These are phyloP conservation scores for Epicauta chinensis DNA, from an alignment of 1,140 invertebrate species.

Conservation along the genomic window DNA sequence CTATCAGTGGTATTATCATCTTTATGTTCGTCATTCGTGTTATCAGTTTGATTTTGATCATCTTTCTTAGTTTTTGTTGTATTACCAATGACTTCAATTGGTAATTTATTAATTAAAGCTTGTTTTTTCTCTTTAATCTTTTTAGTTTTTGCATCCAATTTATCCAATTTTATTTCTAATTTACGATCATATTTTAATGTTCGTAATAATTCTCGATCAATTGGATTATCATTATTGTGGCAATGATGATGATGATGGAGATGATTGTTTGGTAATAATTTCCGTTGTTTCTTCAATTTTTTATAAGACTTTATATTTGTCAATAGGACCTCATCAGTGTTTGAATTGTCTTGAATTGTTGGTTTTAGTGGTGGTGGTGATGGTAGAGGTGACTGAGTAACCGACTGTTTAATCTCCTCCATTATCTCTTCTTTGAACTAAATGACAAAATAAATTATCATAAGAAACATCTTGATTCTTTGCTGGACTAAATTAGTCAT, in stretches of 20 bases:
- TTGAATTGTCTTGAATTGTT: background rate
- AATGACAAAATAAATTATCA: background rate
- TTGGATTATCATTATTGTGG: background rate
- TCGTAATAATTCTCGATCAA: conserved; percentile 14
- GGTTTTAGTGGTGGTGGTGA: no score
- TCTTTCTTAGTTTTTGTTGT: conserved; percentile 28
- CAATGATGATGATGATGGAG: no score
- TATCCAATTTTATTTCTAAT: conserved; percentile 37
- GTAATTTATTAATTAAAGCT: conserved; percentile 25
- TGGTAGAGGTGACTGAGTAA: no score
- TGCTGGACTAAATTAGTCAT: no score
- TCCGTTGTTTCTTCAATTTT: background rate
- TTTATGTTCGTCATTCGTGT: background rate
- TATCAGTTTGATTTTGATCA: conserved; percentile 15
- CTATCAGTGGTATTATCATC: background rate
- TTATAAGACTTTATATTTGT: conserved; percentile 15
- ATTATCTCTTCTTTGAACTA: conserved; percentile 23
- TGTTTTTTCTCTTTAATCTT: conserved; percentile 39
- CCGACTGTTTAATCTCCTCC: conserved; percentile 4
- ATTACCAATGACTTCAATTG: no score
- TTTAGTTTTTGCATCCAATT: conserved; percentile 39
- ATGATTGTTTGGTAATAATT: no score
- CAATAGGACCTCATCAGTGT: conserved; percentile 23
- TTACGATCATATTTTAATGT: conserved; percentile 38
- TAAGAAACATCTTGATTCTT: no score